Evolutionary conservation across 2,113 vertebrate genomes (phyloP).

Genomic region (Neodon shergylaensis): DNA sequence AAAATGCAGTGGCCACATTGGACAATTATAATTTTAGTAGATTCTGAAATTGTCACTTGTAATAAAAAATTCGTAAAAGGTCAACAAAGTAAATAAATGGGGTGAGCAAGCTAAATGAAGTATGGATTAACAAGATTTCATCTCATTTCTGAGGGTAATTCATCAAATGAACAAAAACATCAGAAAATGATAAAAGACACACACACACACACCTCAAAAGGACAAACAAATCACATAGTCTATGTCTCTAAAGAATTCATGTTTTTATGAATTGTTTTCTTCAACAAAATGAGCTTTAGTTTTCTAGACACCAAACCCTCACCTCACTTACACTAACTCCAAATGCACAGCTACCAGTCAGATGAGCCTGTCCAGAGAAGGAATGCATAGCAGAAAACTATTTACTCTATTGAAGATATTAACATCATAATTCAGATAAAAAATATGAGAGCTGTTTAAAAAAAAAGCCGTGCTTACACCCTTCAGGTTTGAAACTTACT

Average conservation of each 20-base stretch:
- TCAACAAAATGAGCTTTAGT: slow-evolving; percentile 13
- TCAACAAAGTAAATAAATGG: background rate
- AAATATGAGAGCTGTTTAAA: background rate
- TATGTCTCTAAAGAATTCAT: background rate
- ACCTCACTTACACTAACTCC: background rate
- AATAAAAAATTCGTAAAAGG: slow-evolving; percentile 36
- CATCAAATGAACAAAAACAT: background rate
- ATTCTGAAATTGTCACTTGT: slow-evolving; percentile 3
- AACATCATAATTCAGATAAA: slow-evolving; percentile 20
- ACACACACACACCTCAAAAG: background rate
- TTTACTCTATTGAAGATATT: background rate
- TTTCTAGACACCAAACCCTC: background rate
- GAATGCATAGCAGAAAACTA: background rate
- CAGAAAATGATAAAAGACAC: background rate
- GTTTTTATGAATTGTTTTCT: background rate
- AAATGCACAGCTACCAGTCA: background rate
- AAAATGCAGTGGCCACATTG: background rate
- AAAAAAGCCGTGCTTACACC: background rate
- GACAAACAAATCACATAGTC: background rate
- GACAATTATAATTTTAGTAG: slow-evolving; percentile 26
- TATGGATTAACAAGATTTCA: background rate
- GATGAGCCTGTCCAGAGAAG: background rate
- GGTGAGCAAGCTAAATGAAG: background rate
- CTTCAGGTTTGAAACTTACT: background rate
- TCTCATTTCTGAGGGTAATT: slow-evolving; percentile 24